Conservation (phyloP, 2,888 invertebrate genomes). For the Proisotoma minuta region DNA sequence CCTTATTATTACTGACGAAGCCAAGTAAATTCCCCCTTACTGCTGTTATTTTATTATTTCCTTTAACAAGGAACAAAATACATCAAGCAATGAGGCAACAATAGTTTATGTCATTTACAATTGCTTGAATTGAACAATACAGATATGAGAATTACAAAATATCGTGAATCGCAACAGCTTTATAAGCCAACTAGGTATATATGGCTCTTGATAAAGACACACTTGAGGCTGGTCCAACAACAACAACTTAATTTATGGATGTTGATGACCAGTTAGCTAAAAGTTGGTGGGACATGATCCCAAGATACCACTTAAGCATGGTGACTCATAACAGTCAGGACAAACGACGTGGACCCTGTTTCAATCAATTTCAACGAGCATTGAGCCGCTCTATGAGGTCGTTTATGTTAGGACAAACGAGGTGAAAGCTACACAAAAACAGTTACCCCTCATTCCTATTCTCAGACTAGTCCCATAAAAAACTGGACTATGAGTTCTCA, state of each 20-base stretch:
- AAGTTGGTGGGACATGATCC: not conserved
- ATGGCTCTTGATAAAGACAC: no score
- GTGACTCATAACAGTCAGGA: conserved; percentile 41
- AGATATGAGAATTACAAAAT: no score
- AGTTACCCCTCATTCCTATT: conserved; percentile 17
- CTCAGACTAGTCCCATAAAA: conserved; percentile 7
- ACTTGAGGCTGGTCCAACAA: no score
- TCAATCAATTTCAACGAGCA: conserved; percentile 42
- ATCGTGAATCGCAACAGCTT: no score
- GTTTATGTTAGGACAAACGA: conserved; percentile 29
- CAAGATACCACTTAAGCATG: conserved; percentile 6
- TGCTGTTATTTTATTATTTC: conserved; percentile 14
- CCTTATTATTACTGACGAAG: no score
- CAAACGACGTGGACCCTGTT: conserved; percentile 36
- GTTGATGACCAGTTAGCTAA: not conserved
- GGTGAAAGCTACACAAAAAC: conserved; percentile 37
- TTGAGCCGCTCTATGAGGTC: conserved; percentile 20
- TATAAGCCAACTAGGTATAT: no score
- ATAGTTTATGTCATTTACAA: no score
- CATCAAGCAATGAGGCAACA: no score
- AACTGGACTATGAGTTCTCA: not conserved
- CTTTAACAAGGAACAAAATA: no score
- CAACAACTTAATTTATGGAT: not conserved
- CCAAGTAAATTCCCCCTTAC: conserved; percentile 10
- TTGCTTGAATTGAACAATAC: no score